Evolutionary conservation across 2,888 invertebrate genomes (phyloP), one percentile per base, ranked within the genome.

Genomic region (Parochlus steinenii): DNA sequence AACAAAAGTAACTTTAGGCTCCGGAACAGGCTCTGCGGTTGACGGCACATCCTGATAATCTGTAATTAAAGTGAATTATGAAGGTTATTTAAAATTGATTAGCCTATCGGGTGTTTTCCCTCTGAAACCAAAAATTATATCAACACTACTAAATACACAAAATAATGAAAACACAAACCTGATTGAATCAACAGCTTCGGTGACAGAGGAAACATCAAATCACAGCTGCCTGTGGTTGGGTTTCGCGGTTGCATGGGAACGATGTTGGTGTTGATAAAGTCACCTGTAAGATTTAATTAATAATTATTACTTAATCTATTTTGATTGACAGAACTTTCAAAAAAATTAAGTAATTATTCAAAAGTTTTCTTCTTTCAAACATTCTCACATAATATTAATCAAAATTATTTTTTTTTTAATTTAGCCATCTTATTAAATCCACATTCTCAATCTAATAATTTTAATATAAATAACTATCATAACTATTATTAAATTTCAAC

Each of bases 141-240:
- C n/a, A n/a, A n/a, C n/a, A n/a, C n/a, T n/a, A n/a, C n/a, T n/a
- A n/a, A n/a, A n/a, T n/a, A n/a, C n/a, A n/a, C n/a, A n/a, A n/a
- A n/a, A n/a, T n/a, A n/a, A n/a, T n/a, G n/a, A n/a, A n/a, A n/a
- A n/a, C n/a, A n/a, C n/a, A n/a, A n/a, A n/a, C n/a, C n/a, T n/a
- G n/a, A n/a, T n/a, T n/a, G n/a, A 10, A 36, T 18, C 12, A 74
- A 60, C 43, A 74, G 58, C 49, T 72, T 73, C 40, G 79, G 76
- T 65, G 79, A 79, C 38, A 79, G 56, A 39, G 76, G 77, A 48
- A 79, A 63, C 58, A 74, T 67, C 44, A 74, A 68, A 48, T 74
- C 72, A 50, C 69, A 57, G 55, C 71, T 68, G 40, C 74, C 75
- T 23, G 71, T 75, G 44, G 75, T 78, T 31, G 77, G 71, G 43